phyloP scores from a whole-genome alignment of 1,140 invertebrate genomes.

The Ooceraea biroi region DNA sequence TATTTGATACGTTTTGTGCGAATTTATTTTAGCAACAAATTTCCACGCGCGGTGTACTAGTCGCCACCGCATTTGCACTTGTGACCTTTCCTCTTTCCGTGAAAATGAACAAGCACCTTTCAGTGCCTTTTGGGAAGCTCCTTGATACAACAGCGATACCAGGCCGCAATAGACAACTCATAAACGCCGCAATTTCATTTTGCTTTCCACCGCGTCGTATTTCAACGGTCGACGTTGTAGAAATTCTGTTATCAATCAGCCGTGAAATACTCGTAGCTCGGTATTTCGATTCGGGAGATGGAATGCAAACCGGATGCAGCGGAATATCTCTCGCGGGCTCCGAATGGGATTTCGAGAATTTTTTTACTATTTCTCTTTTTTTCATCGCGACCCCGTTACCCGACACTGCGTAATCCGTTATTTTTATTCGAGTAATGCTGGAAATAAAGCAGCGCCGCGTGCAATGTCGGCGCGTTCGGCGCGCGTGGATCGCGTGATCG shows the following conservation, averaged over 20 bases:
- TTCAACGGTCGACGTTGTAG: conserved; percentile 43
- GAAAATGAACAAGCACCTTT: conserved; percentile 6
- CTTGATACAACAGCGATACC: conserved; percentile 2
- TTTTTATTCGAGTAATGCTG: conserved; percentile 54
- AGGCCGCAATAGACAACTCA: conserved; percentile 23
- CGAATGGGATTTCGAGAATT: conserved; percentile 56
- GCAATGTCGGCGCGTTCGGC: conserved; percentile 30
- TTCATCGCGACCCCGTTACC: conserved; percentile 29
- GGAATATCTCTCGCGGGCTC: conserved; percentile 40
- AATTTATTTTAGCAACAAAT: conserved; percentile 49
- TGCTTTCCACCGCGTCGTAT: conserved; percentile 44
- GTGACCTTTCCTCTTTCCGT: conserved; percentile 6
- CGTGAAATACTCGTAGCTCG: conserved; percentile 41
- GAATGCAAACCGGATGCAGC: conserved; percentile 51
- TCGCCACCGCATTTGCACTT: not conserved
- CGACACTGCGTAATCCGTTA: conserved; percentile 58
- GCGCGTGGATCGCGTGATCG: conserved; percentile 5
- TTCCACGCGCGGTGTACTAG: not conserved
- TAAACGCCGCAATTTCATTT: conserved; percentile 52
- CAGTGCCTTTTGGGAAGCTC: conserved; percentile 28
- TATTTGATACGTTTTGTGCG: conserved; percentile 30
- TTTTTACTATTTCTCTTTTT: conserved; percentile 13
- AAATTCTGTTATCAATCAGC: conserved; percentile 60
- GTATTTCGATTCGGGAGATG: conserved; percentile 49
- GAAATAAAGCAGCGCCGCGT: conserved; percentile 44